A percentile compares a stretch with the other conserved stretches of the same genome.
Conservation (phyloP, 2,797 vertebrate genomes). For the Premnoplex brunnescens region DNA sequence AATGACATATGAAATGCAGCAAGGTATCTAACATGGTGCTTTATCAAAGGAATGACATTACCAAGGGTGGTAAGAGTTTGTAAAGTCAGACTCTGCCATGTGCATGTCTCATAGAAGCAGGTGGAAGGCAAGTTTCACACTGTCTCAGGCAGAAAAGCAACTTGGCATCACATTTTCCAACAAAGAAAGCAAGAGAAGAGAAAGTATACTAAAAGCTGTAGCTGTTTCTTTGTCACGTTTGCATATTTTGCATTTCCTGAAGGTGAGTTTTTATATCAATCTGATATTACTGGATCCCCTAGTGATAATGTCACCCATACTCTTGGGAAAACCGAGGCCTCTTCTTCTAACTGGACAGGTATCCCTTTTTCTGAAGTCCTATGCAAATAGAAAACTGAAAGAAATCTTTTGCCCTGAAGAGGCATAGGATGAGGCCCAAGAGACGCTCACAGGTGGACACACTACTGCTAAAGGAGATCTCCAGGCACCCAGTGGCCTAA, state of each 20-base stretch:
- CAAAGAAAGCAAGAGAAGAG: neutral
- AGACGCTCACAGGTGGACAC: neutral
- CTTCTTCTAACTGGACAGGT: neutral
- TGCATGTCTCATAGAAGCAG: neutral
- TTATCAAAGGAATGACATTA: neutral
- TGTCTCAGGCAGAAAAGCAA: neutral
- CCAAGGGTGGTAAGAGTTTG: neutral
- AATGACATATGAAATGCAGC: neutral
- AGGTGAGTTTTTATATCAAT: neutral
- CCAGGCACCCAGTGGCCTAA: accelerated
- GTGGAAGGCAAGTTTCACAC: neutral
- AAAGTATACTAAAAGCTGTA: neutral
- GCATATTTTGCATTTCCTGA: neutral
- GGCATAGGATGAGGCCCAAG: neutral
- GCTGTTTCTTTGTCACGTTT: neutral
- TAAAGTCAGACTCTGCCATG: neutral
- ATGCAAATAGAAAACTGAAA: neutral
- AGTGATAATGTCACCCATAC: neutral
- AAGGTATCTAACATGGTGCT: neutral
- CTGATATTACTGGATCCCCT: neutral
- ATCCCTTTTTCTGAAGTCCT: neutral
- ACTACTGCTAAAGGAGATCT: neutral
- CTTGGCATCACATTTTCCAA: neutral
- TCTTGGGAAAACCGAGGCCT: neutral
- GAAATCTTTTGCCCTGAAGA: neutral